These are phyloP conservation scores for Crotalus helleri DNA, from an alignment of 2,113 vertebrate species.

Conservation along the genomic window DNA sequence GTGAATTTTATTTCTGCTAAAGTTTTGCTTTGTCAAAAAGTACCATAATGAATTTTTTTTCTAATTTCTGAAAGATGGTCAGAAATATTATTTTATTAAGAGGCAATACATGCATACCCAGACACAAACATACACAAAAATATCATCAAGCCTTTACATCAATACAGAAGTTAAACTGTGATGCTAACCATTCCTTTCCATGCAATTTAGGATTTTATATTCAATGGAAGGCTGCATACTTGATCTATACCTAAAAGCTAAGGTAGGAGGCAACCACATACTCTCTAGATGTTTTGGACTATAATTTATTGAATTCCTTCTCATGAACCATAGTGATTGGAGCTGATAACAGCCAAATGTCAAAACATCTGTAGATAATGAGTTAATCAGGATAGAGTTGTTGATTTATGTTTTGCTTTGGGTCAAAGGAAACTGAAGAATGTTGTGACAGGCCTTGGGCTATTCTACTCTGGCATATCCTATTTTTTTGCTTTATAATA, in stretches of 20 bases:
- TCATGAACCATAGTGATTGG: neutral
- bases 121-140: neutral
- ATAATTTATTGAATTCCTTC: neutral
- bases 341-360: neutral
- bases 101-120: neutral
- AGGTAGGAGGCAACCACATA: neutral
- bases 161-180: neutral
- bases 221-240: neutral
- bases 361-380: neutral
- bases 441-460: neutral
- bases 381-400: neutral
- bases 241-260: neutral
- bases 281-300: neutral
- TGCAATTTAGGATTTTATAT: neutral
- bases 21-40: conserved; percentile 7
- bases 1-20: conserved; percentile 19
- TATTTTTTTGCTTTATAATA: neutral
- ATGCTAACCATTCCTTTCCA: neutral
- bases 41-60: neutral
- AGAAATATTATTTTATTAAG: neutral
- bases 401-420: neutral
- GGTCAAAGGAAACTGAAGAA: neutral
- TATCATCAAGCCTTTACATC: neutral
- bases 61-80: neutral
- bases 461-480: neutral